Base-by-base conservation (phyloP, 2,113 vertebrate species). In the Parus major region DNA sequence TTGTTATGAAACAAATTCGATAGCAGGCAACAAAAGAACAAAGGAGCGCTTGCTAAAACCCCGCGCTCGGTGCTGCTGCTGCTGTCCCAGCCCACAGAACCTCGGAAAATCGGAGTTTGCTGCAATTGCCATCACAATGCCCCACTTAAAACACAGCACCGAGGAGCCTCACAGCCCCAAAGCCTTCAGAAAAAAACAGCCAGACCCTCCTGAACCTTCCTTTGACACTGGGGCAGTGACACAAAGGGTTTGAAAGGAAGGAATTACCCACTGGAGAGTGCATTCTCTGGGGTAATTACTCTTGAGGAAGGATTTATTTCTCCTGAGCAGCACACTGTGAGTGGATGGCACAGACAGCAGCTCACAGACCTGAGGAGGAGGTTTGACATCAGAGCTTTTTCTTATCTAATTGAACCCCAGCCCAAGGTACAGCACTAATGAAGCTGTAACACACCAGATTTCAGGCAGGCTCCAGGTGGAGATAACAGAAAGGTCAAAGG, bases 1-100 rank as follows among this genome's bases (percentile, higher is more conserved):
- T 96, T 85, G 82, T 97, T 96, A 92, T 91, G 90, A 96, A 97
- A 95, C 65, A 69, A 94, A 84, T 72, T 83, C 28, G 88, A 94
- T 92, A 95, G 53, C 2, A 1, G 89, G 55, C 78, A 39, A 69
- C 59, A 76, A 84, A 71, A 89, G 91, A 91, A 90, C 77, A 89
- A 92, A 92, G 49, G 42, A 75, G 33, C 16, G 13, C 44, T 78
- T 5, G 70, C 60, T 73, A 5, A 90, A 94, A 15, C 47, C 14
- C 46, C 2, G 55, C 19, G 8, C 56, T 78, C 29, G 5, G 39
- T 21, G 76, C 50, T 81, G 78, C 47, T 6, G 57, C 11, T n/a
- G n/a, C 2, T 10, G n/a, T 33, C 82, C 66, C 93, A 78, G 87
- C 70, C 64, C 64, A 73, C 64, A 52, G 85, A 76, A 66, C 35